phyloP scores from a whole-genome alignment of 2,797 vertebrate genomes.

The Mormyrops boulengeri region DNA sequence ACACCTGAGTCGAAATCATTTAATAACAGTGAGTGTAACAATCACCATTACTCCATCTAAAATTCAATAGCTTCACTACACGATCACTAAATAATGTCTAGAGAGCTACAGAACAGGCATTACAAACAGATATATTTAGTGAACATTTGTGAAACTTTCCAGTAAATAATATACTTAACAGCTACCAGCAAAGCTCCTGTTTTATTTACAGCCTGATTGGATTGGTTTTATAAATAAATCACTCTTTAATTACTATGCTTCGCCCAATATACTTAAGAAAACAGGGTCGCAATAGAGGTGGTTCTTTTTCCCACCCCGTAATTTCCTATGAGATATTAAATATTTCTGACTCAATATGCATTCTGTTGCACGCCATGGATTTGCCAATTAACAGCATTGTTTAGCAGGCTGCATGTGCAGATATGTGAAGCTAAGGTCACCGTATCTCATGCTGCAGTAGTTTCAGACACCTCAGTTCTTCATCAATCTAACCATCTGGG shows the following conservation, averaged over 20 bases:
- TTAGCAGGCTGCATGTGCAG: conserved; percentile 7
- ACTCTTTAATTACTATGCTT: neutral
- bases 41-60: neutral
- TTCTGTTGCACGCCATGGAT: neutral
- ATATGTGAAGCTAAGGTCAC: conserved; percentile 21
- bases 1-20: neutral
- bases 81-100: neutral
- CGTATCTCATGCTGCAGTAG: neutral
- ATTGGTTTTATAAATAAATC: neutral
- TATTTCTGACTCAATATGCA: neutral
- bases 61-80: neutral
- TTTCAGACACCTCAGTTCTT: conserved; percentile 1
- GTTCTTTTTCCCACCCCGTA: neutral
- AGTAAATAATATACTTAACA: neutral
- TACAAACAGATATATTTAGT: neutral
- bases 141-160: neutral
- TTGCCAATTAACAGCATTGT: conserved; percentile 21
- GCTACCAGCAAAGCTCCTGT: neutral
- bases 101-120: neutral
- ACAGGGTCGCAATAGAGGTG: neutral
- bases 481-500: conserved; percentile 28
- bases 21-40: neutral
- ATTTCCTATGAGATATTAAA: neutral
- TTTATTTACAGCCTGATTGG: neutral
- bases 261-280: neutral